Base-by-base conservation (phyloP, 2,888 invertebrate genomes). In the Nowickia ferox region DNA sequence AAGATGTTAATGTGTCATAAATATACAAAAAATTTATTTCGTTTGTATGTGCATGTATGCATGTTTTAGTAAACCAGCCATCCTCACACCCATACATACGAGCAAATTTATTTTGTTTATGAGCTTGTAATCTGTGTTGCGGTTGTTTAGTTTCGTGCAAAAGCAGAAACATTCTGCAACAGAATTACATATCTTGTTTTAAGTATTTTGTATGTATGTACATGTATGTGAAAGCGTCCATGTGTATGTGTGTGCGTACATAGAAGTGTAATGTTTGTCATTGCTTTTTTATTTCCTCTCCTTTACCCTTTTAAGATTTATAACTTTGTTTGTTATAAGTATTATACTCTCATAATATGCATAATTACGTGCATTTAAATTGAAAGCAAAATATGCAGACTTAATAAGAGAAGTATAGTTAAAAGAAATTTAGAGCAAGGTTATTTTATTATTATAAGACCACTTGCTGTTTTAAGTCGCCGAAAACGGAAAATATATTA, bases 341-440 rank as follows among this genome's bases (percentile, higher is more conserved):
- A 61, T 75, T 76, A 76, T 61, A n/a, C 42, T 68, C 59, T 84
- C 30, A 30, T 84, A 84, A 40, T 78, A 46, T 84, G 59, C 78
- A 84, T 78, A 84, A 84, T 84, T 78, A 78, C 74, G 78, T 72
- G 68, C 78, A 74, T 78, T 74, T 69, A 63, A 53, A 77, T 78
- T 74, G 74, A 68, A 55, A 68, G 19, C n/a, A 77, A 65, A 77
- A 57, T 40, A 42, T n/a, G 4, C 3, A 13, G 22, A 48, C n/a
- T 63, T 63, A 19, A 17, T 13, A 57, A 30, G 30, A 10, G 19
- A 55, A 11, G 55, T 11, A 55, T 19, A 55, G 30, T 30, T 30
- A 55, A 48, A 48, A 11, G 11, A 19, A 55, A 55, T 55, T 55
- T 11, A 30, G 9, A 11, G 13, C 55, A 30, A 55, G 55, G 19